These are phyloP conservation scores for Aspidiotus rigidus DNA, from an alignment of 2,888 invertebrate genomes.

Conservation along the genomic window DNA sequence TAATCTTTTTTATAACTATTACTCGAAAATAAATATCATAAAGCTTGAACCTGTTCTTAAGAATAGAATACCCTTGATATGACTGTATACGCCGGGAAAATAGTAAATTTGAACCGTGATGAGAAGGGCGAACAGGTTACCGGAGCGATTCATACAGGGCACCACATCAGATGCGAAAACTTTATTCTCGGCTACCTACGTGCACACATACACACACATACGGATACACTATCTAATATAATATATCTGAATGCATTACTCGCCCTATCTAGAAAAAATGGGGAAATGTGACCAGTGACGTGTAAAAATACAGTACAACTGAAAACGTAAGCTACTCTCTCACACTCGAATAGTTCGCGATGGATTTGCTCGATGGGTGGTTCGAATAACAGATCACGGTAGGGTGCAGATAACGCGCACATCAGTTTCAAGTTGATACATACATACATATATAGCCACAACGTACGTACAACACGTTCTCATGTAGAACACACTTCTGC, in stretches of 20 bases:
- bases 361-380: slow-evolving; percentile 29
- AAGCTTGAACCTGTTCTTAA: slow-evolving; percentile 14
- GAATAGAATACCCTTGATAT: neutral
- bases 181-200: too few relatives aligned
- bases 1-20: slow-evolving; percentile 15
- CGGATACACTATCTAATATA: too few relatives aligned
- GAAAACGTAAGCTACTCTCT: slow-evolving; percentile 24
- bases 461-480: slow-evolving; percentile 1
- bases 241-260: too few relatives aligned
- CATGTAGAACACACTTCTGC: too few relatives aligned
- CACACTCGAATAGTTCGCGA: slow-evolving; percentile 10
- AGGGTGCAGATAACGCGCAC: slow-evolving; percentile 20
- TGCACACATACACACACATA: too few relatives aligned
- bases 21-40: slow-evolving; percentile 18
- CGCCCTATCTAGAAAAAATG: neutral
- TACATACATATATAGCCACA: neutral
- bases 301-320: slow-evolving; percentile 27
- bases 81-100: neutral
- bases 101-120: too few relatives aligned
- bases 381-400: slow-evolving; percentile 29
- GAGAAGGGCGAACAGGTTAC: too few relatives aligned
- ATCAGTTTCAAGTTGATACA: neutral
- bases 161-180: too few relatives aligned
- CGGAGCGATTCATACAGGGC: too few relatives aligned
- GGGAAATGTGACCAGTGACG: slow-evolving; percentile 23